phyloP scores from a whole-genome alignment of 2,113 vertebrate genomes.

The Otus sunia region DNA sequence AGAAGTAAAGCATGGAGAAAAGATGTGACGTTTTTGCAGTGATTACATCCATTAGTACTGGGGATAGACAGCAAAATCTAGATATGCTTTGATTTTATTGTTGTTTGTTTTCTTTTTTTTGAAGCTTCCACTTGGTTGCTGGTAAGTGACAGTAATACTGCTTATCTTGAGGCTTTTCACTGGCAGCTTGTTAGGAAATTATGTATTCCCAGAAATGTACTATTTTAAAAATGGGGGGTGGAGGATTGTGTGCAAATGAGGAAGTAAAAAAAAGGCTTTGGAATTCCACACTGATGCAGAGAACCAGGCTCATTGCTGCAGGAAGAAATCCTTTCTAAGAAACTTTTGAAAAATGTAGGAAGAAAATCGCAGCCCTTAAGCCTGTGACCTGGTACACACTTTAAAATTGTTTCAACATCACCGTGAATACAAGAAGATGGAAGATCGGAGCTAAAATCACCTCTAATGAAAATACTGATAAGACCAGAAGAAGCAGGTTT shows the following conservation, averaged over 20 bases:
- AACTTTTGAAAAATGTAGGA: neutral
- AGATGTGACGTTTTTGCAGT: neutral
- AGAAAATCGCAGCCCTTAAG: neutral
- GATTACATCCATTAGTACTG: neutral
- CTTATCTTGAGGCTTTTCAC: neutral
- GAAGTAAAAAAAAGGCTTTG: conserved; percentile 8
- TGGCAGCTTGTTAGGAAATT: neutral
- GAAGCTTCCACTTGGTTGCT: neutral
- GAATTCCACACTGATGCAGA: neutral
- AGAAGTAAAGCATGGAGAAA: neutral
- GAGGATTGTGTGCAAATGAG: conserved; percentile 1
- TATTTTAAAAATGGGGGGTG: neutral
- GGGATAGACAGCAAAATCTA: neutral
- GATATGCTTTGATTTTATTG: neutral
- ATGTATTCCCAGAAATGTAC: neutral
- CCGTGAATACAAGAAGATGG: neutral
- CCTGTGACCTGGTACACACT: neutral
- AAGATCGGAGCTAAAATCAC: neutral
- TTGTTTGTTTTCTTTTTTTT: neutral
- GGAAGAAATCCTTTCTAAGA: conserved; percentile 6
- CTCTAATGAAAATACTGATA: neutral
- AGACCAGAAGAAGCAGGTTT: conserved; percentile 4
- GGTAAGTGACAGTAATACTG: neutral
- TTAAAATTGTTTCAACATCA: neutral
- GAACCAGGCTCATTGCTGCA: neutral